Conservation (phyloP, 2,797 vertebrate genomes). For the Martes flavigula region DNA sequence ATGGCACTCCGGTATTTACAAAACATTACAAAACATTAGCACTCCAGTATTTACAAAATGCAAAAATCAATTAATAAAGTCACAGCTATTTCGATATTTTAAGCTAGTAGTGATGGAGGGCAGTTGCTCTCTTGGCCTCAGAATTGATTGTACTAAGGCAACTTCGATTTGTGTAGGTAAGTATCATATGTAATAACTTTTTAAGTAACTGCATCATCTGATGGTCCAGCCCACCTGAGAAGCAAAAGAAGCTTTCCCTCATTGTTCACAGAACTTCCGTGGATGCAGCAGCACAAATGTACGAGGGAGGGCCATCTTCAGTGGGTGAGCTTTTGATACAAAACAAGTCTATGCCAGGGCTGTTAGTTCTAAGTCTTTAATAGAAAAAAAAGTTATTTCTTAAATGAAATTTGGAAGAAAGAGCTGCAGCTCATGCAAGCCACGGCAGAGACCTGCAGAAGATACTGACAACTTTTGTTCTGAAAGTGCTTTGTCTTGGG, state of each 20-base stretch:
- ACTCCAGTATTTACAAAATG: neutral
- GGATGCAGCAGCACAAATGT: neutral
- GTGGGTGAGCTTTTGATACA: neutral
- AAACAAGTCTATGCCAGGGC: neutral
- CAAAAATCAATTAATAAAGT: neutral
- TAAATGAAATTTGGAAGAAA: neutral
- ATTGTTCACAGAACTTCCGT: neutral
- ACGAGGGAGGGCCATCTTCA: neutral
- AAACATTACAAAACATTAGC: neutral
- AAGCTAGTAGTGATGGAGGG: neutral
- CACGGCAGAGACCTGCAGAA: neutral
- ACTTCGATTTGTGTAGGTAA: neutral
- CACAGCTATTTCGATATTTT: neutral
- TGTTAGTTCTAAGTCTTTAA: neutral
- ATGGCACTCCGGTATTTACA: neutral
- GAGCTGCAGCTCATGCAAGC: neutral
- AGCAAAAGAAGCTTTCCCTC: neutral
- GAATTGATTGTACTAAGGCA: neutral
- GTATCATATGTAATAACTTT: neutral
- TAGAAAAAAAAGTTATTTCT: neutral
- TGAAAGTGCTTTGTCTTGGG: neutral
- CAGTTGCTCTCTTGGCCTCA: neutral
- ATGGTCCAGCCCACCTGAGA: neutral
- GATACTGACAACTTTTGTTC: neutral
- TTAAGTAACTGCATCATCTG: neutral